phyloP scores from a whole-genome alignment of 2,113 vertebrate species.

The Tyto alba region DNA sequence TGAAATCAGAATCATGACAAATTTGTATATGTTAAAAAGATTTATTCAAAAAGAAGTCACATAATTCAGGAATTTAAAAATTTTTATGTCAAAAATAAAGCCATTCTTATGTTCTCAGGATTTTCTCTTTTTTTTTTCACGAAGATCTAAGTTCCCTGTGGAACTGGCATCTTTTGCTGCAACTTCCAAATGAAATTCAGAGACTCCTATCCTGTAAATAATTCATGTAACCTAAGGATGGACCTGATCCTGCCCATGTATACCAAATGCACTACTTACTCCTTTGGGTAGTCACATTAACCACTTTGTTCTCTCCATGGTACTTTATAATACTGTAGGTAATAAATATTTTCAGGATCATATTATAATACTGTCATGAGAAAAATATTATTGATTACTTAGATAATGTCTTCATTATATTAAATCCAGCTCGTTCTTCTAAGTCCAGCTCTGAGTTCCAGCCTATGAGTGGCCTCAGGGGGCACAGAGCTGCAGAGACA shows the following conservation, averaged over 20 bases:
- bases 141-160: neutral
- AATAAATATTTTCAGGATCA: neutral
- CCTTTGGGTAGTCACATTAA: neutral
- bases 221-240: neutral
- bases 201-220: neutral
- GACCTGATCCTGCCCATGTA: neutral
- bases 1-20: neutral
- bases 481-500: neutral
- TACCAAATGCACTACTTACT: neutral
- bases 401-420: neutral
- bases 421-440: neutral
- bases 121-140: neutral
- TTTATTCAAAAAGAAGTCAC: neutral
- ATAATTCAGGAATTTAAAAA: neutral
- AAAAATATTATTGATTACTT: neutral
- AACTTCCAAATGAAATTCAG: neutral
- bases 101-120: neutral
- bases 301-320: neutral
- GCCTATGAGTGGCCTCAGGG: neutral
- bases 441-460: neutral
- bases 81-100: neutral
- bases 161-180: neutral
- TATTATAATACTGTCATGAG: neutral
- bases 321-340: neutral
- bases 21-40: neutral